Base-by-base conservation (phyloP, 30 jellyfish, hydroid and myxozoan species). In the Pelagia noctiluca region DNA sequence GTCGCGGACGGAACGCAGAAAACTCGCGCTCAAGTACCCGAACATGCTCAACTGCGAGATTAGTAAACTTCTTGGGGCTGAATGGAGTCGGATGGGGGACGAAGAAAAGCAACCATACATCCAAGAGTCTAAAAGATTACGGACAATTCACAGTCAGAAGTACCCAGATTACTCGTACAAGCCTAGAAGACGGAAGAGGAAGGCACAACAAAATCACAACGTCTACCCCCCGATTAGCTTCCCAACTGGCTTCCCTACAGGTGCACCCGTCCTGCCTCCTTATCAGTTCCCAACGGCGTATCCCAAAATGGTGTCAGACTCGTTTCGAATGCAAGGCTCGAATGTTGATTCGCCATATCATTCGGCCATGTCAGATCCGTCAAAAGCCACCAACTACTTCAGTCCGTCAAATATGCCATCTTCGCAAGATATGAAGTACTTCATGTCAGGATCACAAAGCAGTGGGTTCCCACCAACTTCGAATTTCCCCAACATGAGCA, bases 71-170 rank as follows among this genome's bases (percentile, higher is more conserved):
- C 90, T 95, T 26, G 99, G 99, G 23, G 98, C 98, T 0, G 99
- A 95, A 80, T 95, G 99, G 99, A 81, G 97, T 76, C 92, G 98
- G 0, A 95, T 95, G 99, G 86, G 96, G 35, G 98, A 89, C 60
- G 98, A 89, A 50, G 99, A 95, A 12, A 95, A 95, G 36, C 83
- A 84, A 52, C 99, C 98, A 0, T 95, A 95, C 83, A 86, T 95
- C 23, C 97, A 95, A 82, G 98, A 89, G 68, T 82, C 97, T 10
- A 95, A 89, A 47, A 50, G 97, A 60, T 64, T 95, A 46, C 81
- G 99, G 34, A 90, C 98, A 36, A 95, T 89, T 29, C 99, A 95
- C 75, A 95, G 98, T 68, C 99, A 89, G 67, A 89, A 89, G 65
- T 86, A 95, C 63, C 99, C 99, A 1, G 99, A 95, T 71, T 95